Percentiles rank a stretch among this genome's conserved stretches.
Conservation (phyloP, 2,888 invertebrate genomes). For the Catotricha subobsoleta region DNA sequence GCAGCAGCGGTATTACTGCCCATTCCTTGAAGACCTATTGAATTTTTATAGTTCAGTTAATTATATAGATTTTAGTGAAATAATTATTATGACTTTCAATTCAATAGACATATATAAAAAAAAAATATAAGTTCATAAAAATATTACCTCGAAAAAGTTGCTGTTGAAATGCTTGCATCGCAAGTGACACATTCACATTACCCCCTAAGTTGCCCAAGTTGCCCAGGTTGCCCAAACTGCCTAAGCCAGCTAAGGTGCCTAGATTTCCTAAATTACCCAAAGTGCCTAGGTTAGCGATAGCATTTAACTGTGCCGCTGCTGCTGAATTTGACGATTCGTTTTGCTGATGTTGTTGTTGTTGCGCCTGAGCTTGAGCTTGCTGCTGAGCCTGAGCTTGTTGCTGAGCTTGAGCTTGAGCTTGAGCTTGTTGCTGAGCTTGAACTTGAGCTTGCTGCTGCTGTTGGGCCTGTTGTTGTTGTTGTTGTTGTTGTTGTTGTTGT, state of each 20-base stretch:
- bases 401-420: conserved; percentile 8
- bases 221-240: conserved; percentile 4
- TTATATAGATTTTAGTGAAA: not conserved
- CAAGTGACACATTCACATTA: conserved; percentile 19
- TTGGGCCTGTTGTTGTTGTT: conserved; percentile 7
- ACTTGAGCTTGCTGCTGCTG: conserved; percentile 4
- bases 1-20: conserved; percentile 31
- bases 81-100: not conserved
- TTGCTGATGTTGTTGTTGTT: conserved; percentile 4
- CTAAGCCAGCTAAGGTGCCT: conserved; percentile 10
- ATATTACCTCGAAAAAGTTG: conserved; percentile 57
- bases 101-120: conserved; percentile 6
- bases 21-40: conserved; percentile 15
- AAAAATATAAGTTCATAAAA: conserved; percentile 1
- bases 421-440: conserved; percentile 4
- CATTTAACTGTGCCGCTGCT: conserved; percentile 26
- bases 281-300: conserved; percentile 21
- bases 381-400: conserved; percentile 21
- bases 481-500: conserved; percentile 12
- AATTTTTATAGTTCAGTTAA: too few species aligned
- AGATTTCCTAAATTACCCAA: conserved; percentile 20
- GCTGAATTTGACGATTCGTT: conserved; percentile 31
- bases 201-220: conserved; percentile 22
- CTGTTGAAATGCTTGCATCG: conserved; percentile 46
- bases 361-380: conserved; percentile 23